phyloP scores from a whole-genome alignment of 2,113 vertebrate species.

The Zingel zingel region DNA sequence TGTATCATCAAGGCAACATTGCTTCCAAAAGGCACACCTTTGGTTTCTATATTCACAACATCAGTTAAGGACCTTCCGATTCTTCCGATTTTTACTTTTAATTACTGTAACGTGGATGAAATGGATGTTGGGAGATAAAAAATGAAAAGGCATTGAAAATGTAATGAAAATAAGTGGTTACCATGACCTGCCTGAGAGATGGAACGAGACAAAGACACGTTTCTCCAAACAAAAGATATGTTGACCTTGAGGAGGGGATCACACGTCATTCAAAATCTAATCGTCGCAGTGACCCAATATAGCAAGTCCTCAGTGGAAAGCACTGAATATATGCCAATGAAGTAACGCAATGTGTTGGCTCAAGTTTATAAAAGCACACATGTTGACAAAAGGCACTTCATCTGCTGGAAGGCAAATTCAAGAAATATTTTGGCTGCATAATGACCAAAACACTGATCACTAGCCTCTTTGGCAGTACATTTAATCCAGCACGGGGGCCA shows the following conservation, averaged over 20 bases:
- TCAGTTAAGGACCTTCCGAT: neutral
- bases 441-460: neutral
- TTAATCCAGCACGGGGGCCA: neutral
- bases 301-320: neutral
- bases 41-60: neutral
- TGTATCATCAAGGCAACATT: too few species aligned
- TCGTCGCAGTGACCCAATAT: neutral
- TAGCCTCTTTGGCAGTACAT: constrained; percentile 9
- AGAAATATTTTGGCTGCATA: neutral
- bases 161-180: neutral
- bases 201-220: neutral
- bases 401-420: neutral
- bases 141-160: neutral
- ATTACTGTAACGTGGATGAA: neutral
- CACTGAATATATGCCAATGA: neutral
- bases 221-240: neutral
- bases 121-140: neutral
- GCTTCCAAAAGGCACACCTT: neutral
- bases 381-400: neutral
- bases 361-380: neutral
- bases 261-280: neutral
- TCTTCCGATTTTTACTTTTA: neutral
- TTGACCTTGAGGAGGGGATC: neutral
- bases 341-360: neutral
- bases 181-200: neutral